Evolutionary conservation across 2,797 vertebrate species (phyloP).

Genomic region (Enteromius paludinosus): DNA sequence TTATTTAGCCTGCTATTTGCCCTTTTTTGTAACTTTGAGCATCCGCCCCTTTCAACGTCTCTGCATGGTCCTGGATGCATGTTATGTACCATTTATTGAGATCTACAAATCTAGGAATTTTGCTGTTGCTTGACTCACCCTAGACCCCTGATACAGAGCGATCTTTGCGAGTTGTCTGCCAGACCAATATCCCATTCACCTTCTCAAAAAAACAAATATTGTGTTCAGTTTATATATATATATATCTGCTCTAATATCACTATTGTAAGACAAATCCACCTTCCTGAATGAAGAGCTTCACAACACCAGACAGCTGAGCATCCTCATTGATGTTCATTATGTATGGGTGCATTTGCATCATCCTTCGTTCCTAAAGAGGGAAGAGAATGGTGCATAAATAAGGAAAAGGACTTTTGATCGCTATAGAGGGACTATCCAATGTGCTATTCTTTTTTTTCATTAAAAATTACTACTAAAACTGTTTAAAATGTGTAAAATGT

Average conservation of each 20-base stretch:
- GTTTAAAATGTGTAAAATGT: not conserved
- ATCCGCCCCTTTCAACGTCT: too few species aligned
- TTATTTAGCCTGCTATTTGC: too few species aligned
- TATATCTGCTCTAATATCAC: not conserved
- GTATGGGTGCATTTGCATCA: conserved; percentile 87
- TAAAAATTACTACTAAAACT: not conserved
- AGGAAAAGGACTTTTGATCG: not conserved
- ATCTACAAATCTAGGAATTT: not conserved
- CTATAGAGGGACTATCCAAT: not conserved
- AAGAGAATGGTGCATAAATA: not conserved
- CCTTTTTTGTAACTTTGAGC: too few species aligned
- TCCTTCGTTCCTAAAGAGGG: conserved; percentile 79
- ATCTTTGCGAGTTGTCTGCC: conserved; percentile 70
- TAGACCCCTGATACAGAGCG: conserved; percentile 83
- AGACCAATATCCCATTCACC: conserved; percentile 84
- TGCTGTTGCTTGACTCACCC: conserved; percentile 75
- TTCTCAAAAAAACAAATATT: conserved; percentile 59
- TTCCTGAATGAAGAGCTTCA: conserved; percentile 87
- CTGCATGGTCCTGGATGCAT: too few species aligned
- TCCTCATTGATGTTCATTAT: conserved; percentile 89
- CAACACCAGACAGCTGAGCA: conserved; percentile 86
- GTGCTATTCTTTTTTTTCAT: not conserved
- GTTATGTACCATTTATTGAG: not conserved
- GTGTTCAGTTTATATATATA: not conserved
- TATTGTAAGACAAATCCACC: conserved; percentile 69